phyloP scores from a whole-genome alignment of 2,113 vertebrate genomes.

The Alosa alosa region DNA sequence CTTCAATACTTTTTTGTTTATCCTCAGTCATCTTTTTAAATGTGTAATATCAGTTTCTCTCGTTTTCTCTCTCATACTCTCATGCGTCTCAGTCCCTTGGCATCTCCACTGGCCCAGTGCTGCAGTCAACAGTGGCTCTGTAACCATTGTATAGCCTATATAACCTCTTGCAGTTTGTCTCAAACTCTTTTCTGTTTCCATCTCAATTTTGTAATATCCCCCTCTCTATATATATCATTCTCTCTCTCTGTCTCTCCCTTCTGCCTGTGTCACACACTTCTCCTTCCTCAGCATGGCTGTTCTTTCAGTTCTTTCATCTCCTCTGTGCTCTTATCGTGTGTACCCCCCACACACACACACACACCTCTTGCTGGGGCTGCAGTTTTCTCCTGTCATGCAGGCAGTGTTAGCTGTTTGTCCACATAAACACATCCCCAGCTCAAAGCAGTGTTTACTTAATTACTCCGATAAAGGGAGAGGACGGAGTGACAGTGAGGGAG shows the following conservation, averaged over 20 bases:
- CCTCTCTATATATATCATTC: not conserved
- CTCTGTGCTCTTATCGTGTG: not conserved
- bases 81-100: too few relatives aligned
- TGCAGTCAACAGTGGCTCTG: too few relatives aligned
- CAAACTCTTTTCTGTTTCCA: not conserved
- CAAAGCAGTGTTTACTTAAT: slow-evolving; percentile 41
- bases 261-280: not conserved
- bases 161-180: too few relatives aligned
- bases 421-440: not conserved
- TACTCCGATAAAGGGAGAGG: slow-evolving; percentile 39
- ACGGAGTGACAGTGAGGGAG: not conserved
- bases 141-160: not conserved
- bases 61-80: too few relatives aligned
- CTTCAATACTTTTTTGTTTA: too few relatives aligned
- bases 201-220: not conserved
- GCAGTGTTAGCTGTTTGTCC: slow-evolving; percentile 40
- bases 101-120: too few relatives aligned
- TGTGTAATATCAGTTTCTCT: too few relatives aligned
- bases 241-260: not conserved
- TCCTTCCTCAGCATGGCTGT: not conserved
- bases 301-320: not conserved
- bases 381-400: not conserved
- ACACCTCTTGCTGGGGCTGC: not conserved
- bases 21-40: too few relatives aligned
- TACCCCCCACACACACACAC: not conserved